Evolutionary conservation across 64 coral and sea anemone genomes (phyloP).

Genomic region (Montipora sp.): DNA sequence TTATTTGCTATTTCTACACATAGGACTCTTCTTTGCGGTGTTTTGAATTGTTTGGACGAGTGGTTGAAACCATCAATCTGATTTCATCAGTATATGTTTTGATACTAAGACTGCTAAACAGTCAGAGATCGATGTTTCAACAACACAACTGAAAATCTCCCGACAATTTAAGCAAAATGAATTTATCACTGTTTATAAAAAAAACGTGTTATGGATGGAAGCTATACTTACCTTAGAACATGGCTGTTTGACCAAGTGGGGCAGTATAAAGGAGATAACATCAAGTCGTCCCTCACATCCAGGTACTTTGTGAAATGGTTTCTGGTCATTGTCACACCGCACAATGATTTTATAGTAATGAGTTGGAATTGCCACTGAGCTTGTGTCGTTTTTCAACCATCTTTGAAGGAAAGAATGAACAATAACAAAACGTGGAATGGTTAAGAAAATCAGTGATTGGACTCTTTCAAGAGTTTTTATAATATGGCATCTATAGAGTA

Average conservation of each 20-base stretch:
- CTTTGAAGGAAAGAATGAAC: slow-evolving; percentile 5
- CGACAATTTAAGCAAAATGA: too few species aligned
- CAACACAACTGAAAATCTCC: too few species aligned
- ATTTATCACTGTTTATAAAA: too few species aligned
- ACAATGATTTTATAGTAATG: slow-evolving; percentile 84
- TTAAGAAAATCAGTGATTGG: background rate
- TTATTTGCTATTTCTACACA: too few species aligned
- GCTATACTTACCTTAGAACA: background rate
- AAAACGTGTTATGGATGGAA: too few species aligned
- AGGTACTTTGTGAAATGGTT: slow-evolving; percentile 59
- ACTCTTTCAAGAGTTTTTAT: background rate
- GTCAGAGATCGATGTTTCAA: too few species aligned
- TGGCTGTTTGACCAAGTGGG: slow-evolving; percentile 11
- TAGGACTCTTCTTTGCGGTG: background rate
- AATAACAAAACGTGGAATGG: too few species aligned
- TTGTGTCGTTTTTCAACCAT: slow-evolving; percentile 71
- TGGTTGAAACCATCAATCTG: background rate
- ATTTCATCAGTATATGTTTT: background rate
- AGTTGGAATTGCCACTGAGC: slow-evolving; percentile 79
- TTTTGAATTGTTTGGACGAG: background rate
- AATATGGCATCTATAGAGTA: too few species aligned
- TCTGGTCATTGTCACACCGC: slow-evolving; percentile 60
- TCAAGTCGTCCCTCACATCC: slow-evolving; percentile 84
- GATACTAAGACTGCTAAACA: too few species aligned
- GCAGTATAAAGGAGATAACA: slow-evolving; percentile 80